Conservation (phyloP, 2,113 vertebrate species). For the Phaethornis superciliosus region DNA sequence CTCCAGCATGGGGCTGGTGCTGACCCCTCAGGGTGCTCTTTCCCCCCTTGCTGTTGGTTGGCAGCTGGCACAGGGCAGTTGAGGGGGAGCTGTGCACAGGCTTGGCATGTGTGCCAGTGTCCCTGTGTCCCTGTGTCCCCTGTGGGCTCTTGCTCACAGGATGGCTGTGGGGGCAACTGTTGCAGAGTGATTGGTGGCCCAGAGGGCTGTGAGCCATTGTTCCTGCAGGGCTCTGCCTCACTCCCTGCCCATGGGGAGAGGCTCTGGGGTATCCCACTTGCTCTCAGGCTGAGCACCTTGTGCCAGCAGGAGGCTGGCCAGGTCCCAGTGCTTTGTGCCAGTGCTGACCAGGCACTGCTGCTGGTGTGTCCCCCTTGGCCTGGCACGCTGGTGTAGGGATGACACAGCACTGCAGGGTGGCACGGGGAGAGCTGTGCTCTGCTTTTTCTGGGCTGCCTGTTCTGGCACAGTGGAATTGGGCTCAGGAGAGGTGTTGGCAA, state of each 20-base stretch:
- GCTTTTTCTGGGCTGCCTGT: background rate
- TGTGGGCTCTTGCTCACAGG: background rate
- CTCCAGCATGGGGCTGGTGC: accelerated
- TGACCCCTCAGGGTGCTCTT: background rate
- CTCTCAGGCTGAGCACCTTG: background rate
- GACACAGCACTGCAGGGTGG: background rate
- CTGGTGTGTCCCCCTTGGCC: accelerated
- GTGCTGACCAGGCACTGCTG: accelerated
- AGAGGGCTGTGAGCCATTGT: background rate
- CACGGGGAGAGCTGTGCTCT: accelerated
- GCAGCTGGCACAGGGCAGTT: accelerated
- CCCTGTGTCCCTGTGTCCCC: too few relatives aligned
- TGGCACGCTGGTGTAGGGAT: background rate
- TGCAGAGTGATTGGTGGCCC: background rate
- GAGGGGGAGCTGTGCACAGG: accelerated
- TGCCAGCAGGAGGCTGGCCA: accelerated
- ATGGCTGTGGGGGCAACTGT: accelerated
- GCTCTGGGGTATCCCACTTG: background rate
- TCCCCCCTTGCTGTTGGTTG: background rate
- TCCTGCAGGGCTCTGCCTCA: background rate
- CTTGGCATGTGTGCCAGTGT: background rate
- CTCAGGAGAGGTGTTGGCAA: background rate
- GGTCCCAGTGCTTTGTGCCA: accelerated
- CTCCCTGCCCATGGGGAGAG: background rate
- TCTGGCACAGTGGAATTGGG: accelerated